phyloP scores from a whole-genome alignment of 2,888 invertebrate species.

The Myopa tessellatipennis region DNA sequence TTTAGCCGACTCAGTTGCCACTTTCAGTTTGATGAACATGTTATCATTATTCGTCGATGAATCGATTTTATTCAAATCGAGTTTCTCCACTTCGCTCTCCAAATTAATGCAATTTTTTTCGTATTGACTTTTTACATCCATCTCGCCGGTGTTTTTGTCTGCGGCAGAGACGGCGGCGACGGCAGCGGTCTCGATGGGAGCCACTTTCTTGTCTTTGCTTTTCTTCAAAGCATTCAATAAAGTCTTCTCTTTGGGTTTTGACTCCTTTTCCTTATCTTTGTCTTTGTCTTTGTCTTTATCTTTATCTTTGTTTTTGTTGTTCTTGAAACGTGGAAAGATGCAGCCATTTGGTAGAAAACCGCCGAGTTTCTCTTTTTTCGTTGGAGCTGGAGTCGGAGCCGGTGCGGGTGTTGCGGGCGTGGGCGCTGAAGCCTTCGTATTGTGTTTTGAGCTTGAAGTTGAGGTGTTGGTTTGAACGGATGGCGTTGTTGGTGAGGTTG shows the following conservation, averaged over 20 bases:
- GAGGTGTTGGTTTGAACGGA: background rate
- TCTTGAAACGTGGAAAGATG: constrained; percentile 67
- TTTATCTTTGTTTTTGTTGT: constrained; percentile 64
- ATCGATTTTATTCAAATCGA: constrained; percentile 63
- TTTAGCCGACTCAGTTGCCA: constrained; percentile 55
- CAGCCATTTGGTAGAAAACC: constrained; percentile 68
- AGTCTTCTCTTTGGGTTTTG: constrained; percentile 60
- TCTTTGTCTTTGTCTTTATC: constrained; percentile 57
- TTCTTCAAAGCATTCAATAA: constrained; percentile 66
- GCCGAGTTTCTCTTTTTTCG: constrained; percentile 67
- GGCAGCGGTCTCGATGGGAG: constrained; percentile 47
- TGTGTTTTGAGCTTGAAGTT: background rate
- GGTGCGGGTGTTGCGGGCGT: constrained; percentile 41
- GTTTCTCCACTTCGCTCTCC: constrained; percentile 65
- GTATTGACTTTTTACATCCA: constrained; percentile 56
- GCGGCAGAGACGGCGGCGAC: constrained; percentile 44
- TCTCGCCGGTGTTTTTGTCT: constrained; percentile 16
- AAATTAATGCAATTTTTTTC: constrained; percentile 66
- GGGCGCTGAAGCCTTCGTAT: constrained; percentile 30
- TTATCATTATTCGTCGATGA: constrained; percentile 55
- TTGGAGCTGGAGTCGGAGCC: constrained; percentile 49
- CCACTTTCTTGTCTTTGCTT: constrained; percentile 64
- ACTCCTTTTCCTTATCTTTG: constrained; percentile 56
- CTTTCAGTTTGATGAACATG: constrained; percentile 65
- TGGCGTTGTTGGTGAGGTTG: constrained; percentile 24